Conservation (phyloP, 2,113 vertebrate genomes). For the Heliornis fulica region DNA sequence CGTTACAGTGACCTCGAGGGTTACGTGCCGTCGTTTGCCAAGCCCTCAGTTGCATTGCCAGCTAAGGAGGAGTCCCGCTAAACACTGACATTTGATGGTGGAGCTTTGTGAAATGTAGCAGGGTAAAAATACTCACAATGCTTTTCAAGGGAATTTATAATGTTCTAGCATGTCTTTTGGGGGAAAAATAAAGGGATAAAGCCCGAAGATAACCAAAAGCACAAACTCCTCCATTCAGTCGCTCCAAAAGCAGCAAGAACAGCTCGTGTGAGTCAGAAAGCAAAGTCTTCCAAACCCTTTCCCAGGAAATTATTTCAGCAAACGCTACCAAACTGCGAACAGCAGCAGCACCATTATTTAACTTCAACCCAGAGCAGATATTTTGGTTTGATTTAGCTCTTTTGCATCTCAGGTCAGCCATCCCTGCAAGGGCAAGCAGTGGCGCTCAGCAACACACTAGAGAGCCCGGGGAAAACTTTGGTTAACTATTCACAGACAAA, state of each 20-base stretch:
- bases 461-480: background rate
- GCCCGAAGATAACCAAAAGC: background rate
- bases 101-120: background rate
- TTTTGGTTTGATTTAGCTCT: background rate
- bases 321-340: background rate
- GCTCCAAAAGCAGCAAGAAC: background rate
- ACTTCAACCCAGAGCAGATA: background rate
- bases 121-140: background rate
- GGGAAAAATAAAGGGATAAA: background rate
- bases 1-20: background rate
- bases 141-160: background rate
- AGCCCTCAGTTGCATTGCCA: background rate
- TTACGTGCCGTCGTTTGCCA: background rate
- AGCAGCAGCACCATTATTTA: background rate
- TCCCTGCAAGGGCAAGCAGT: background rate
- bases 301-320: constrained; percentile 8
- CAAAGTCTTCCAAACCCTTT: constrained; percentile 7
- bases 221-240: background rate
- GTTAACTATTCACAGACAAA: background rate
- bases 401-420: background rate
- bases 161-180: background rate
- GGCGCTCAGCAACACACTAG: background rate
- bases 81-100: background rate
- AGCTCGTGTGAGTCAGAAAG: background rate
- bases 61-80: background rate